These are phyloP conservation scores for Chloroceryle aenea DNA, from an alignment of 2,113 vertebrate species.

Conservation along the genomic window DNA sequence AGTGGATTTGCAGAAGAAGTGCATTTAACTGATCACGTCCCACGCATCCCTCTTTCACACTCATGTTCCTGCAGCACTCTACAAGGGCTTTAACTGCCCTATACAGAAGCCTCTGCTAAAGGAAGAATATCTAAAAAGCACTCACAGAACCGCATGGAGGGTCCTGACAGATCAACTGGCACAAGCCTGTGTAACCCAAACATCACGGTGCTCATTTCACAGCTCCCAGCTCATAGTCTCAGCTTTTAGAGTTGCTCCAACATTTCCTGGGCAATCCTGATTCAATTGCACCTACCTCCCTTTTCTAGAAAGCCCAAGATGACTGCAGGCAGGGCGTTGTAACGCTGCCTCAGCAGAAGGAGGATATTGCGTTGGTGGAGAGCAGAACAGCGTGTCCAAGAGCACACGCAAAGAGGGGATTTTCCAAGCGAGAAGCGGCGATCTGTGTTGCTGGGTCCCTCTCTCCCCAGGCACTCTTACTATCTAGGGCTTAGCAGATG, in stretches of 20 bases:
- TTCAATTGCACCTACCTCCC: neutral
- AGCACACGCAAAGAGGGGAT: neutral
- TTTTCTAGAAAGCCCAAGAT: neutral
- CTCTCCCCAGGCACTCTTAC: neutral
- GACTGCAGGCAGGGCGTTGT: neutral
- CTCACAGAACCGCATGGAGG: neutral
- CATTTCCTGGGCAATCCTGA: constrained; percentile 4
- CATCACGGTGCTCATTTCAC: neutral
- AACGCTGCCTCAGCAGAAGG: constrained; percentile 21
- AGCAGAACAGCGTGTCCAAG: constrained; percentile 31
- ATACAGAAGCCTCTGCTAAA: neutral
- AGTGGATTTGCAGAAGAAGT: neutral
- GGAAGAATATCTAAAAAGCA: neutral
- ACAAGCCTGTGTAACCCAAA: neutral
- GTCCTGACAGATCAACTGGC: neutral
- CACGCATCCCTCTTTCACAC: neutral
- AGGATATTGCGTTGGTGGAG: constrained; percentile 20
- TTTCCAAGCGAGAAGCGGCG: neutral
- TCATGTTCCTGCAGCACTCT: neutral
- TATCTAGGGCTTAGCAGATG: neutral
- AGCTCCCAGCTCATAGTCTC: neutral
- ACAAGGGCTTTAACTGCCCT: neutral
- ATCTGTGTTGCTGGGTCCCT: rapidly evolving
- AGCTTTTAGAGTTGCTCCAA: neutral
- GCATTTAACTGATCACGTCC: neutral